Base-by-base conservation (phyloP, 2,888 invertebrate genomes). In the Mythimna lalbum region DNA sequence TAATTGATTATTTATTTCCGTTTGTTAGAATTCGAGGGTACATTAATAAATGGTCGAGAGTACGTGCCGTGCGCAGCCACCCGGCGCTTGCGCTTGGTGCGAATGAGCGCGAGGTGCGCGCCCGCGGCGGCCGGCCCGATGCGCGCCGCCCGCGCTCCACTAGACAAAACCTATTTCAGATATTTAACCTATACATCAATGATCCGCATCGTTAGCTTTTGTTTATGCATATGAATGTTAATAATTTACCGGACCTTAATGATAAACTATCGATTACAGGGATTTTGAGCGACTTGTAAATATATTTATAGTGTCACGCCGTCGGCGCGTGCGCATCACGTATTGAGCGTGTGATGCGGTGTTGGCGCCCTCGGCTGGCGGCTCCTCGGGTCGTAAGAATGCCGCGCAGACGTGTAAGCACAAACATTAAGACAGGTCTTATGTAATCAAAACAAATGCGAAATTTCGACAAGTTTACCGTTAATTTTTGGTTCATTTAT, bases 261-360 rank as follows among this genome's bases (percentile, higher is more conserved):
- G 92, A 93, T 93, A 92, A 87, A 86, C 80, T 85, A 88, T 89
- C 88, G 82, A 82, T 80, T 84, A 84, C 81, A 86, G 83, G 84
- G 88, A 87, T 88, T 89, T 89, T 87, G 85, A 87, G 83, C 85
- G 78, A 80, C 86, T 85, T 88, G 87, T 85, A 87, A 85, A 86
- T 90, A 91, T 90, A 93, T 92, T 93, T 91, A 93, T 86, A 84
- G 65, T 67, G 70, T 84, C 95, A 95, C 93, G 94, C 80, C 56
- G 78, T 50, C 74, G 77, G 62, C 79, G 91, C 95, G 94, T 95
- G 95, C 90, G 86, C 86, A 80, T 90, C 95, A 95, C 92, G 94
- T 90, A 87, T 75, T 74, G 81, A 53, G 69, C 76, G 90, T 85
- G 90, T 93, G 94, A 90, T 89, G 59, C n/a, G 63, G 80, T 83